Evolutionary conservation across 2,888 invertebrate species (phyloP).

Genomic region (Zonitis immaculata): DNA sequence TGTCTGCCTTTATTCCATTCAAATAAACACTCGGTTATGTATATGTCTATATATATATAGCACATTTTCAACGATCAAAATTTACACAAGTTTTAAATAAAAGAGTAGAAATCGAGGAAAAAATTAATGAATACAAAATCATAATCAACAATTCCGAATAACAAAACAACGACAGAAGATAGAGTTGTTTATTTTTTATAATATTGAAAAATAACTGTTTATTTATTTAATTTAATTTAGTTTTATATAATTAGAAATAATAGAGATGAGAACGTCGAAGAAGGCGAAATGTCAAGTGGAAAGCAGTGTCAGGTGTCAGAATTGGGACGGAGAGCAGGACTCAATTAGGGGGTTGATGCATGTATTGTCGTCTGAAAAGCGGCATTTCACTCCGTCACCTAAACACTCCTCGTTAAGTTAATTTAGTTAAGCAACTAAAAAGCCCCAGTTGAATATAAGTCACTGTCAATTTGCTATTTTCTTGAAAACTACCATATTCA

Average conservation of each 20-base stretch:
- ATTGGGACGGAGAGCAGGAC: slow-evolving; percentile 37
- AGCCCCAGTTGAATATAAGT: slow-evolving; percentile 30
- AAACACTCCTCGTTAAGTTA: slow-evolving; percentile 37
- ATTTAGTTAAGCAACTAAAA: slow-evolving; percentile 33
- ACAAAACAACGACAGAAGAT: too few species aligned
- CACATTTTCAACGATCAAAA: background rate
- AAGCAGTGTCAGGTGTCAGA: slow-evolving; percentile 45
- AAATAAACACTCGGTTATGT: slow-evolving; percentile 28
- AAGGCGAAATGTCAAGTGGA: slow-evolving; percentile 42
- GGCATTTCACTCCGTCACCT: slow-evolving; percentile 45
- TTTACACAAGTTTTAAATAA: background rate
- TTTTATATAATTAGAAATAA: slow-evolving; percentile 6
- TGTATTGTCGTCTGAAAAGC: slow-evolving; percentile 37
- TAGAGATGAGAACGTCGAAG: slow-evolving; percentile 27
- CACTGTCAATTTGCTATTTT: slow-evolving; percentile 32
- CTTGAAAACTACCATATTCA: slow-evolving; percentile 26
- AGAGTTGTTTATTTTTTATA: too few species aligned
- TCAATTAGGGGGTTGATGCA: slow-evolving; percentile 43
- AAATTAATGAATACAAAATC: background rate
- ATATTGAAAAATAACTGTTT: background rate
- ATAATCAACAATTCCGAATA: background rate
- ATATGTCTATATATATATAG: too few species aligned
- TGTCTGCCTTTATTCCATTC: slow-evolving; percentile 10
- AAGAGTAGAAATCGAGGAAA: background rate
- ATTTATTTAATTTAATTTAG: too few species aligned